These are phyloP conservation scores for Drosophila sucinea DNA, from an alignment of 1,140 invertebrate species.

Conservation along the genomic window DNA sequence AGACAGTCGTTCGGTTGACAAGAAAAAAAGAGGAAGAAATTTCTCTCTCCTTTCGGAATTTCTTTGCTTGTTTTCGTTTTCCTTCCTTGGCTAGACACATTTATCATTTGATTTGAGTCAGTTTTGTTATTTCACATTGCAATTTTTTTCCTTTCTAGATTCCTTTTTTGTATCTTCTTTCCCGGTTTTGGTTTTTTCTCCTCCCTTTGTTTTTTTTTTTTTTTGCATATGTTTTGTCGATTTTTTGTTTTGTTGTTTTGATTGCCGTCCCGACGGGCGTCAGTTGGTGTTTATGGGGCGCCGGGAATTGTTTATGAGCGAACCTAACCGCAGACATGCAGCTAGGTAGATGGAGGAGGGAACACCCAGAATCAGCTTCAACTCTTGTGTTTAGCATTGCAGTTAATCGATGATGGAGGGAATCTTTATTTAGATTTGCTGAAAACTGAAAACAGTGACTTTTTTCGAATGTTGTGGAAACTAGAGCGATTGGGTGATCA, in stretches of 20 bases:
- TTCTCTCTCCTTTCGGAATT: constrained; percentile 1
- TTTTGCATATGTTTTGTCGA: constrained; percentile 47
- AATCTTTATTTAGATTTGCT: too few species aligned
- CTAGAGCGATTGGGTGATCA: too few species aligned
- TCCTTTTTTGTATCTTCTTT: constrained; percentile 40
- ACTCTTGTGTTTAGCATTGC: background rate
- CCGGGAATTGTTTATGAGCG: constrained; percentile 43
- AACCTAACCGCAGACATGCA: constrained; percentile 49
- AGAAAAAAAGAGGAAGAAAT: constrained; percentile 15
- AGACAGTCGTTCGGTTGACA: constrained; percentile 26
- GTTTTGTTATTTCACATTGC: constrained; percentile 47
- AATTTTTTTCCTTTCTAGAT: constrained; percentile 19
- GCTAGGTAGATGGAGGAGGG: constrained; percentile 16
- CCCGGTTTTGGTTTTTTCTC: background rate
- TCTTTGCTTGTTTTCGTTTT: constrained; percentile 6
- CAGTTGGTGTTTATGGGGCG: constrained; percentile 63
- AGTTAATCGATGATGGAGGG: constrained; percentile 15
- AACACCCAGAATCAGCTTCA: constrained; percentile 30
- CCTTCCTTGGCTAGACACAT: constrained; percentile 67
- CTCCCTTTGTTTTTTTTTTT: constrained; percentile 21
- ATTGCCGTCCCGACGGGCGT: constrained; percentile 18
- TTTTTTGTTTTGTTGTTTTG: constrained; percentile 13
- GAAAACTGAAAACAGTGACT: too few species aligned
- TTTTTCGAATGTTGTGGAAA: too few species aligned
- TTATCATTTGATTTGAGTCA: constrained; percentile 61